A percentile compares a stretch with the other conserved stretches of the same genome.
Conservation (phyloP, 2,888 invertebrate species). For the Rhaphigaster nebulosa region DNA sequence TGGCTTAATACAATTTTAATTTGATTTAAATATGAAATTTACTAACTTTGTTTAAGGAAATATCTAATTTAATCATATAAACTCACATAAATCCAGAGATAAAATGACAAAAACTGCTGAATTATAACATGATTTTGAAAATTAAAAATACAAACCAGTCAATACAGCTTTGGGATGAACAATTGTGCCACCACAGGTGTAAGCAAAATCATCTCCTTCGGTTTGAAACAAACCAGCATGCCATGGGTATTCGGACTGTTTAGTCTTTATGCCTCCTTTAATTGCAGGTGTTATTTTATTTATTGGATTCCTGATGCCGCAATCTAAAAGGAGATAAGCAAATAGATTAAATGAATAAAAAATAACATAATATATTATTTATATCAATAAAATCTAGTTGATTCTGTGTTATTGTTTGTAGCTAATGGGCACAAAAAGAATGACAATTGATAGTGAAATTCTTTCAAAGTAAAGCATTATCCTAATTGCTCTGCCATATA, state of each 20-base stretch:
- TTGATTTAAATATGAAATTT: background rate
- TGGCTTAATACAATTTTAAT: background rate
- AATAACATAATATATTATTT: background rate
- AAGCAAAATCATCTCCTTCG: slow-evolving; percentile 65
- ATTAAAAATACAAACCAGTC: slow-evolving; percentile 64
- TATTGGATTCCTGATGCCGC: slow-evolving; percentile 51
- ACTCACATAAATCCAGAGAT: background rate
- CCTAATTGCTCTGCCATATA: background rate
- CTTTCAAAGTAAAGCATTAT: background rate
- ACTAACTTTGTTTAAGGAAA: background rate
- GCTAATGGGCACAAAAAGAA: background rate
- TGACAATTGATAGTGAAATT: background rate
- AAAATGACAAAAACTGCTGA: background rate
- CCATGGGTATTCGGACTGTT: slow-evolving; percentile 69
- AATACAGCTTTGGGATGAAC: slow-evolving; percentile 68
- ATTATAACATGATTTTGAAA: background rate
- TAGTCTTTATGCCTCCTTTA: slow-evolving; percentile 67
- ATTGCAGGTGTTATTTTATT: slow-evolving; percentile 62
- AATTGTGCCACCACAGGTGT: slow-evolving; percentile 69
- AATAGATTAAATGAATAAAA: slow-evolving; percentile 2
- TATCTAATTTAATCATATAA: background rate
- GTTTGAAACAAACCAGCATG: slow-evolving; percentile 68
- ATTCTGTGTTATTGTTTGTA: background rate
- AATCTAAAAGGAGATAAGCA: slow-evolving; percentile 20
- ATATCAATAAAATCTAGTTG: background rate